phyloP scores from a whole-genome alignment of 2,113 vertebrate genomes.

The Sturnus vulgaris region DNA sequence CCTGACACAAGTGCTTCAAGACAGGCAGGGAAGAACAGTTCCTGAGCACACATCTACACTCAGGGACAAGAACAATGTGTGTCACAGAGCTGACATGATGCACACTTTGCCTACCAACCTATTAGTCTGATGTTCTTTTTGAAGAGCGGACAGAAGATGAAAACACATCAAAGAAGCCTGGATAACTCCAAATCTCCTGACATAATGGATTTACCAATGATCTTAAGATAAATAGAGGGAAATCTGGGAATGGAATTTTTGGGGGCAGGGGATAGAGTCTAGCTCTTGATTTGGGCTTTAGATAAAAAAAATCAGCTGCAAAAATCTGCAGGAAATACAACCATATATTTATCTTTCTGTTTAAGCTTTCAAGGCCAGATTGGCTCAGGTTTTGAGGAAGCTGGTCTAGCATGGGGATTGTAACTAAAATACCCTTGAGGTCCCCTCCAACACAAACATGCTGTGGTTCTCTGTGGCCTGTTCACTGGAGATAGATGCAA shows the following conservation, averaged over 20 bases:
- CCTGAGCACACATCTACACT: not conserved
- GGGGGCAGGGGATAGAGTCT: rapidly evolving
- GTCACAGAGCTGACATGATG: not conserved
- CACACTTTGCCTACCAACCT: not conserved
- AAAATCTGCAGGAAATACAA: not conserved
- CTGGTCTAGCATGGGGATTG: not conserved
- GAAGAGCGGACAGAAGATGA: not conserved
- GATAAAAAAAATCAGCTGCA: not conserved
- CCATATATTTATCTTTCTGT: not conserved
- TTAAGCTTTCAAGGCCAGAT: not conserved
- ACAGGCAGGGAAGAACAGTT: not conserved
- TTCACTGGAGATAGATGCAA: not conserved
- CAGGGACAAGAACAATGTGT: not conserved
- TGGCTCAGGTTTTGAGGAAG: not conserved
- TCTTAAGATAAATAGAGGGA: not conserved
- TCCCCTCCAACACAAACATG: not conserved
- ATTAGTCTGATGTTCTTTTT: not conserved
- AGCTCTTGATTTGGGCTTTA: not conserved
- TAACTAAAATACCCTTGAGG: not conserved
- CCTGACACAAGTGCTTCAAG: not conserved
- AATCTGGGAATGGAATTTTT: not conserved
- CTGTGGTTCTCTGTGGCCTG: not conserved
- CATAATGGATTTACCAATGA: not conserved
- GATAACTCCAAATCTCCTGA: not conserved
- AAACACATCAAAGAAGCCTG: not conserved